Base-by-base conservation (phyloP, 2,113 vertebrate species). In the Vimba vimba region DNA sequence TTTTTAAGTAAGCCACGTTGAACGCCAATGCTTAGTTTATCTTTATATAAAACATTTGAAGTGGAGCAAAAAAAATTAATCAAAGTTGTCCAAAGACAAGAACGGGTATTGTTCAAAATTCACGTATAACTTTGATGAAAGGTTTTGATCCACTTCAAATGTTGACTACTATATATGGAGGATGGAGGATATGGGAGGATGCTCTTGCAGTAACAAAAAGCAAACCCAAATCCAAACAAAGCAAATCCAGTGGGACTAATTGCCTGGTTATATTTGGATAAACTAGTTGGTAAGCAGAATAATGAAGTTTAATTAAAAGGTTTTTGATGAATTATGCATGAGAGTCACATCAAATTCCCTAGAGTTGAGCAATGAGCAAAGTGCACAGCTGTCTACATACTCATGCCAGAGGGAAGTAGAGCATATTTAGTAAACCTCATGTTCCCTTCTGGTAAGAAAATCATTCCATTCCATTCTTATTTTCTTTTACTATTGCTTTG, bases 381-480 rank as follows among this genome's bases (percentile, higher is more conserved):
- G 39, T 62, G 25, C 60, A 78, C 74, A 73, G 64, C 84, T 74
- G 83, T 82, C 77, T 76, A 68, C 12, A 75, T 33, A 77, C 39
- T 15, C 4, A 21, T 23, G n/a, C 75, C 71, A 73, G 12, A 33
- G 69, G 82, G 82, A 73, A 73, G 30, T 25, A 68, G 45, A 62
- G 11, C 39, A 73, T 19, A 52, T 62, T 77, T 64, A 66, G 13
- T 57, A 69, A 77, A 50, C 50, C 23, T 25, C 33, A 60, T 21
- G 45, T 10, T 69, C 47, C 62, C 62, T 52, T 55, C 21, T 57
- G 55, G 55, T 25, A 74, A 69, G 79, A 77, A 8, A 73, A 60
- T 57, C 21, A 68, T 75, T n/a, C 19, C 36, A 6, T 71, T 12
- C 12, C 12, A 71, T 25, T 57, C 8, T 33, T 33, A 33, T n/a